phyloP scores from a whole-genome alignment of 2,113 vertebrate species.

The Heliornis fulica region DNA sequence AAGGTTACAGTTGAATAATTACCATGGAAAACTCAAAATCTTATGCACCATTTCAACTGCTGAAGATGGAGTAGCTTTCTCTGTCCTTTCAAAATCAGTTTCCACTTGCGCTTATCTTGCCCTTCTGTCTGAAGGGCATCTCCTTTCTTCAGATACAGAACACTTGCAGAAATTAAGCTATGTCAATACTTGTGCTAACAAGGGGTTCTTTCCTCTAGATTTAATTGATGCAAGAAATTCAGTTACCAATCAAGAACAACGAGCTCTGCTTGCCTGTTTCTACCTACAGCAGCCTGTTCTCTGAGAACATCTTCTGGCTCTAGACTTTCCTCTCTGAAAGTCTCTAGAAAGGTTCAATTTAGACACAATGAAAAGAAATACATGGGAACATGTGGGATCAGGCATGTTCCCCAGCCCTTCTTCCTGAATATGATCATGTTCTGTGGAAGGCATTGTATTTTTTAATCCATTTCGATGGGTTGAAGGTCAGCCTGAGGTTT shows the following conservation, averaged over 20 bases:
- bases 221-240: not conserved
- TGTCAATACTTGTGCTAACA: not conserved
- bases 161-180: not conserved
- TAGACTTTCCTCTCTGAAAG: not conserved
- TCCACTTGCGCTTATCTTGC: not conserved
- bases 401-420: not conserved
- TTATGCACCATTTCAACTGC: not conserved
- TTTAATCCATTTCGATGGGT: fast-evolving
- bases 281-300: not conserved
- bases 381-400: not conserved
- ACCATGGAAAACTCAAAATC: constrained; percentile 33
- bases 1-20: constrained; percentile 67
- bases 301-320: not conserved
- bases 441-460: not conserved
- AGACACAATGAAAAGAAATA: not conserved
- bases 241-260: not conserved
- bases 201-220: not conserved
- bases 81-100: not conserved
- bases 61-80: not conserved
- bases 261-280: not conserved
- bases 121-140: constrained; percentile 15
- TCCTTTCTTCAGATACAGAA: not conserved
- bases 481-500: not conserved
- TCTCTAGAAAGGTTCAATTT: not conserved
- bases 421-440: not conserved